phyloP scores from a whole-genome alignment of 2,113 vertebrate species.

The Natator depressus region DNA sequence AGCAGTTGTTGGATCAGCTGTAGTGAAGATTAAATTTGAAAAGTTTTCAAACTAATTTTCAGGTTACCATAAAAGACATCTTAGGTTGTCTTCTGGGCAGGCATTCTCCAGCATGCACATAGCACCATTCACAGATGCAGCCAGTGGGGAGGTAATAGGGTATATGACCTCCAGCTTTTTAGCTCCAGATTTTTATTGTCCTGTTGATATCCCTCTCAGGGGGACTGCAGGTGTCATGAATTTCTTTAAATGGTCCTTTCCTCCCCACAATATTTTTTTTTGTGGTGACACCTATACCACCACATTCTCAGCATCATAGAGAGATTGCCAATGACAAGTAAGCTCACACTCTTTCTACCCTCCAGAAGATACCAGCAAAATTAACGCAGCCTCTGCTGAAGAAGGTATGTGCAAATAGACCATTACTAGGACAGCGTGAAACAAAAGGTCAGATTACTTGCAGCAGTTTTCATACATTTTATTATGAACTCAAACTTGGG shows the following conservation, averaged over 20 bases:
- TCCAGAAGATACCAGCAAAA: background rate
- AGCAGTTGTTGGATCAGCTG: background rate
- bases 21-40: background rate
- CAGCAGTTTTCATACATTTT: background rate
- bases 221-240: background rate
- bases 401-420: background rate
- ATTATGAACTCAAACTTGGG: background rate
- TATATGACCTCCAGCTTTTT: background rate
- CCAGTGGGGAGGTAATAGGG: background rate
- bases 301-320: background rate
- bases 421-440: background rate
- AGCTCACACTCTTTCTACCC: background rate
- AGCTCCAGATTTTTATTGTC: background rate
- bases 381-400: background rate
- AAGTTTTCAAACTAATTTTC: background rate
- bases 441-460: background rate
- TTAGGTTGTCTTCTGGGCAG: background rate
- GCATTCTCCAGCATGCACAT: rapidly evolving
- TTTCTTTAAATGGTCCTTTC: background rate
- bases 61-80: background rate
- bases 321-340: background rate
- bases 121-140: background rate
- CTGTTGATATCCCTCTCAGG: background rate
- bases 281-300: background rate
- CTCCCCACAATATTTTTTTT: background rate